Conservation (phyloP, 1,140 invertebrate genomes). For the Megalonaias nervosa region DNA sequence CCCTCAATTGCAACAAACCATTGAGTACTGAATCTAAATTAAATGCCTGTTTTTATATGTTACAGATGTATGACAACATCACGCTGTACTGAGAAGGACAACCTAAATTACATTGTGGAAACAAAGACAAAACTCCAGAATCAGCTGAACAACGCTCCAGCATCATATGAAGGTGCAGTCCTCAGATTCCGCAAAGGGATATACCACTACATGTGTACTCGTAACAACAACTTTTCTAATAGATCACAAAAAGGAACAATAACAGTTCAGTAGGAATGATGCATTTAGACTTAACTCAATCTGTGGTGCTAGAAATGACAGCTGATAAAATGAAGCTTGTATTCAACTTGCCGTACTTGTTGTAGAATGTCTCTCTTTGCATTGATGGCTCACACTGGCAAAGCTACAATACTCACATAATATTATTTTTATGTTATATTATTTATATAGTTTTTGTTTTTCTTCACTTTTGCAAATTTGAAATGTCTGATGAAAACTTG, state of each 20-base stretch:
- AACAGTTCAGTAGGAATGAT: constrained; percentile 36
- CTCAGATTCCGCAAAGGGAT: constrained; percentile 62
- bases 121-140: constrained; percentile 52
- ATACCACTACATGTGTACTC: constrained; percentile 68
- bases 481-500: too few relatives aligned
- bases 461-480: too few relatives aligned
- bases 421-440: too few relatives aligned
- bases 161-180: constrained; percentile 65
- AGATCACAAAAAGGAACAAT: constrained; percentile 67
- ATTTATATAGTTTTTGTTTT: too few relatives aligned
- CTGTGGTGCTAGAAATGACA: too few relatives aligned
- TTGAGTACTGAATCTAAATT: neutral
- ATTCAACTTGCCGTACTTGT: too few relatives aligned
- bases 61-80: constrained; percentile 47
- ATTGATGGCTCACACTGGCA: too few relatives aligned
- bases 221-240: constrained; percentile 69
- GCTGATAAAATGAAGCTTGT: too few relatives aligned
- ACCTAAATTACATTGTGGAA: constrained; percentile 40
- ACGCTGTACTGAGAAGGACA: constrained; percentile 28
- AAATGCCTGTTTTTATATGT: neutral
- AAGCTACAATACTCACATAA: too few relatives aligned
- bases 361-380: too few relatives aligned
- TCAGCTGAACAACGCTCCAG: constrained; percentile 67
- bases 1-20: neutral
- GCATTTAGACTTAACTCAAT: too few relatives aligned